Conservation (phyloP, 1,140 invertebrate species). For the Microvelia longipes region DNA sequence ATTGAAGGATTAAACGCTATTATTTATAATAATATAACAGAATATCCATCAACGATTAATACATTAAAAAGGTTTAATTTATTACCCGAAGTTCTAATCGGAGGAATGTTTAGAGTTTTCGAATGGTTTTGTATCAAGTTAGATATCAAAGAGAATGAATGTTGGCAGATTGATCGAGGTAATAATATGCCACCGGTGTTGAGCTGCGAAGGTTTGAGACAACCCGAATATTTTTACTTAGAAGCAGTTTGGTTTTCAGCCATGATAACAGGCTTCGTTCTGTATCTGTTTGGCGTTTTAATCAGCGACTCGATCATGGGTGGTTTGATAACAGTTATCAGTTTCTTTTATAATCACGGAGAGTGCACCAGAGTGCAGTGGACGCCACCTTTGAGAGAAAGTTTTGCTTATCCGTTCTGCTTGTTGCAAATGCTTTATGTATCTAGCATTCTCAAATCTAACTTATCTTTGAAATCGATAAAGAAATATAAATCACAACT, state of each 20-base stretch:
- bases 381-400: conserved; percentile 69
- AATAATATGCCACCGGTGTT: conserved; percentile 41
- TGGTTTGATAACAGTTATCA: conserved; percentile 45
- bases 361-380: conserved; percentile 67
- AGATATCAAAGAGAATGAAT: conserved; percentile 32
- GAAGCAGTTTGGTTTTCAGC: conserved; percentile 49
- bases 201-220: conserved; percentile 62
- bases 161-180: conserved; percentile 48
- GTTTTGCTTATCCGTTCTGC: conserved; percentile 56
- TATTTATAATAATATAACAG: conserved; percentile 57
- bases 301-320: conserved; percentile 48
- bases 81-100: conserved; percentile 56
- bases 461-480: too few species aligned
- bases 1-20: conserved; percentile 44
- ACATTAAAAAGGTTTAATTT: conserved; percentile 66
- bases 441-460: conserved; percentile 7
- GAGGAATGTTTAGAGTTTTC: conserved; percentile 37
- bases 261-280: conserved; percentile 40
- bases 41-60: conserved; percentile 64
- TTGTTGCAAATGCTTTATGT: conserved; percentile 31
- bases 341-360: conserved; percentile 64
- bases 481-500: conserved; percentile 14
- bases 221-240: conserved; percentile 60
- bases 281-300: conserved; percentile 45
- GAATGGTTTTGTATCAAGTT: conserved; percentile 28